Evolutionary conservation across 2,888 invertebrate species (phyloP), one percentile per base, ranked within the genome.

Genomic region (Tenthredo livida): DNA sequence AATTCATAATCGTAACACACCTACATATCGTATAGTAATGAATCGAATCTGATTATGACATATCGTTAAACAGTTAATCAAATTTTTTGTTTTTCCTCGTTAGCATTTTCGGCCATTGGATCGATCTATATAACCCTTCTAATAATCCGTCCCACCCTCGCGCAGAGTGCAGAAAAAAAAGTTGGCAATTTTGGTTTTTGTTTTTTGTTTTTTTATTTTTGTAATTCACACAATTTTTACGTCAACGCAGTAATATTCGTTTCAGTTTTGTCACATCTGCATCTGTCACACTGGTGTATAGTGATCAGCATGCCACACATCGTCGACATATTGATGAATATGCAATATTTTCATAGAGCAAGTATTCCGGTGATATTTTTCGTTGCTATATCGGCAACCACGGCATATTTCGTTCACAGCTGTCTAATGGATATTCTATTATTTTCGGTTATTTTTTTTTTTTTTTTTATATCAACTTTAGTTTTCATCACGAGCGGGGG

Each of bases 391-490:
- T 65, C 21, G 1, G 21, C 6, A 21, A 21, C 21, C 7, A 7
- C 2, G 21, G 21, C n/a, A n/a, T 25, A 70, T 37, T 17, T 47
- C 15, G 43, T 47, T 40, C 47, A 21, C 43, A 47, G 10, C 25
- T 75, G 75, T 47, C 47, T 75, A 75, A 75, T 75, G 75, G 47
- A 50, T 25, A 47, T 75, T 75, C 10, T 5, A 47, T 75, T 75
- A 21, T 47, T 72, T 47, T 73, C 10, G n/a, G 10, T 43, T 43
- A 17, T 43, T 21, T 4, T 70, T n/a, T 33, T 72, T 17, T 40
- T 43, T 25, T 5, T 72, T 33, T 72, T 7, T 40, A 40, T 33
- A 72, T 9, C 21, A 10, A 7, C 5, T 54, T 6, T 54, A 54
- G n/a, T 54, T 54, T 54, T 54, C n/a, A 7, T 54, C n/a, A 54